Percentiles rank a stretch among this genome's conserved stretches.
These are phyloP conservation scores for Cataglyphis hispanica DNA, from an alignment of 1,140 invertebrate species.

Conservation along the genomic window DNA sequence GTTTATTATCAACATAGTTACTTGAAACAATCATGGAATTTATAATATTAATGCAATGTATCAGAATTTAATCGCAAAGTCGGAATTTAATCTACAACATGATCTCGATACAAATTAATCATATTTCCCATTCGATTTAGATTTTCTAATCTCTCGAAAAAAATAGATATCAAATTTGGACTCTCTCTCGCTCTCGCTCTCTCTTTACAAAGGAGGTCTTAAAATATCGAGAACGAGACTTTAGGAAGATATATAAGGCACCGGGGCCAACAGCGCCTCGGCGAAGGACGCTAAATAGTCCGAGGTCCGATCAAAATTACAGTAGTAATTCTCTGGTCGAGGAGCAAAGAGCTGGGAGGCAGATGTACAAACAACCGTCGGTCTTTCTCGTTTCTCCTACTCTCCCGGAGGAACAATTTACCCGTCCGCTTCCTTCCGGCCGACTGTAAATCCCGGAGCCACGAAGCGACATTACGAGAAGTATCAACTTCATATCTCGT, in stretches of 20 bases:
- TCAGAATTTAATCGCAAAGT: not conserved
- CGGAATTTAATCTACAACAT: no score
- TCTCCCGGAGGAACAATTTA: slow-evolving; percentile 36
- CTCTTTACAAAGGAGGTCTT: not conserved
- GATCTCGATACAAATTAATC: not conserved
- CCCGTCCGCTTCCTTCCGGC: slow-evolving; percentile 42
- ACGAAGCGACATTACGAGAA: slow-evolving; percentile 19
- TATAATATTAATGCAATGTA: not conserved
- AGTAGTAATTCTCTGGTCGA: slow-evolving; percentile 31
- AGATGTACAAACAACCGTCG: slow-evolving; percentile 45
- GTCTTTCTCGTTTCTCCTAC: slow-evolving; percentile 33
- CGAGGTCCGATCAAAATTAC: slow-evolving; percentile 38
- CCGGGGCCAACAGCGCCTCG: not conserved
- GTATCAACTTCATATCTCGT: slow-evolving; percentile 52
- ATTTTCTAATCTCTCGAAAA: not conserved
- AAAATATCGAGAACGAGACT: not conserved
- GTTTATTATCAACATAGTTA: not conserved
- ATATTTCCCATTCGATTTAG: not conserved
- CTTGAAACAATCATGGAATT: not conserved
- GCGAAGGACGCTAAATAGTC: slow-evolving; percentile 18
- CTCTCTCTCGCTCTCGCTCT: not conserved
- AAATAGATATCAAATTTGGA: not conserved
- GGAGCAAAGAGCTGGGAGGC: slow-evolving; percentile 12
- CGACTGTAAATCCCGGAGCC: slow-evolving; percentile 42
- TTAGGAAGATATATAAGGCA: not conserved